Percentiles rank a stretch among this genome's conserved stretches.
These are phyloP conservation scores for Lepetodrilus schrolli DNA, from an alignment of 2,888 invertebrate species.

Conservation along the genomic window DNA sequence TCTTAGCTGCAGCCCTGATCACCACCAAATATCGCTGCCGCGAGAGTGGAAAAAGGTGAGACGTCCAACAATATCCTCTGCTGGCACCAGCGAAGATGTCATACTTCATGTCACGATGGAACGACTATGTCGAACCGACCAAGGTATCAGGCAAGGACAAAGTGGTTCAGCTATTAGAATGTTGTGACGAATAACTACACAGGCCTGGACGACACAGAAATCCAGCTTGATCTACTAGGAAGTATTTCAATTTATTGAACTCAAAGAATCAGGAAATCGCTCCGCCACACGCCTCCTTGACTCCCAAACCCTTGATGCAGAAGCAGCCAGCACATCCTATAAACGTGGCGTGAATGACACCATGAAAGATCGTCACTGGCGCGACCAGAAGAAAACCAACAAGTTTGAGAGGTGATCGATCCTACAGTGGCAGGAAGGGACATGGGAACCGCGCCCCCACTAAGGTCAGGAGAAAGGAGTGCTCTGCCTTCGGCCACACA, in stretches of 20 bases:
- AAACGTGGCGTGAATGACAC: no score
- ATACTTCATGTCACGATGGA: constrained; percentile 25
- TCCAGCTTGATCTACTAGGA: constrained; percentile 33
- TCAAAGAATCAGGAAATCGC: no score
- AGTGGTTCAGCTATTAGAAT: constrained; percentile 28
- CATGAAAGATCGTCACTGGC: no score
- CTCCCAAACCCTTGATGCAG: no score
- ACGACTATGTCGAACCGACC: constrained; percentile 31
- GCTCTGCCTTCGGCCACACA: constrained; percentile 45
- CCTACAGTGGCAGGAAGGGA: constrained; percentile 48
- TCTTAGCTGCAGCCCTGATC: no score
- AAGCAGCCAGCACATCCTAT: no score
- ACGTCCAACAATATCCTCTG: constrained; percentile 25
- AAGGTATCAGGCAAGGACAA: constrained; percentile 29
- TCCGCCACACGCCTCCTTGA: no score
- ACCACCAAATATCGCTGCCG: no score
- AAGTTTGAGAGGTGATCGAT: background rate
- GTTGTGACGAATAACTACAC: constrained; percentile 35
- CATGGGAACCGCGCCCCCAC: constrained; percentile 44
- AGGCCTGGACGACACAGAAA: no score
- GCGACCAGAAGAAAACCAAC: constrained; percentile 34
- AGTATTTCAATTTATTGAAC: no score
- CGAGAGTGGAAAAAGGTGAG: no score
- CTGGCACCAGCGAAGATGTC: constrained; percentile 33
- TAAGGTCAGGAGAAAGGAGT: constrained; percentile 34